Evolutionary conservation across 2,888 invertebrate species (phyloP).

Genomic region (Athalia cordata): DNA sequence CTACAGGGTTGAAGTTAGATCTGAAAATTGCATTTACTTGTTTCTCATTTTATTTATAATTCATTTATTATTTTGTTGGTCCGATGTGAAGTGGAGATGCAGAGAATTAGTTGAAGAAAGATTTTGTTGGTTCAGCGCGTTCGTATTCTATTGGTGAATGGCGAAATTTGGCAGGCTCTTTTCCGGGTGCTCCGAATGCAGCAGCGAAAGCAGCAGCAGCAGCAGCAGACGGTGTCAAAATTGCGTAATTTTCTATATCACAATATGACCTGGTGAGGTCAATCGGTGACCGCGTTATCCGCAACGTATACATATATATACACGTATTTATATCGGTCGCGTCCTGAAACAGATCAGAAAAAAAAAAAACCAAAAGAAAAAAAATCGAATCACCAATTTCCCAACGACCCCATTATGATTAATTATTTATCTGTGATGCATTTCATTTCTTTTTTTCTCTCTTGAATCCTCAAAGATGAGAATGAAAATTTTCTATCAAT

Average conservation of each 20-base stretch:
- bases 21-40: too few relatives aligned
- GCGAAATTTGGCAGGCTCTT: not conserved
- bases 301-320: not conserved
- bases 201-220: not conserved
- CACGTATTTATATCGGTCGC: not conserved
- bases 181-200: not conserved
- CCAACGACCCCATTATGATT: too few relatives aligned
- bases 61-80: too few relatives aligned
- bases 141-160: too few relatives aligned
- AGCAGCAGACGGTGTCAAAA: not conserved
- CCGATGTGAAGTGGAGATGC: too few relatives aligned
- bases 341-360: too few relatives aligned
- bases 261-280: conserved; percentile 9
- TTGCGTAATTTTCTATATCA: conserved; percentile 24
- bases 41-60: too few relatives aligned
- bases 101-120: too few relatives aligned
- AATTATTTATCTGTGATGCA: not conserved
- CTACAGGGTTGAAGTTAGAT: too few relatives aligned
- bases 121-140: too few relatives aligned
- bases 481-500: not conserved
- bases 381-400: not conserved
- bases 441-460: not conserved
- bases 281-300: conserved; percentile 31
- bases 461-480: not conserved
- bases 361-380: too few relatives aligned